These are phyloP conservation scores for Nannospalax galili DNA, from an alignment of 2,113 vertebrate genomes.

Conservation along the genomic window DNA sequence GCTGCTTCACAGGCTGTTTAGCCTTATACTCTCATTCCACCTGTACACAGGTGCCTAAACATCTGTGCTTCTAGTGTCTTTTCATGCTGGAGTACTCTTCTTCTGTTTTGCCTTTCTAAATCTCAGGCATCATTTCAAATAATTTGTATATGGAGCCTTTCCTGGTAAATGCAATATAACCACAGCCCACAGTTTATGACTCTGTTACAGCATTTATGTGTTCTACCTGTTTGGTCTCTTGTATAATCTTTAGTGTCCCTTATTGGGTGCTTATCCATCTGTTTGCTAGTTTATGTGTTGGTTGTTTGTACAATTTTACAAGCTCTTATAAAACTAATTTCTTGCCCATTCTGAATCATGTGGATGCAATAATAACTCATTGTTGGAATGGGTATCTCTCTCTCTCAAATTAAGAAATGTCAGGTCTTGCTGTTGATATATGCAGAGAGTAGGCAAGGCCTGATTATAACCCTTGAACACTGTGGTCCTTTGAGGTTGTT, in stretches of 20 bases:
- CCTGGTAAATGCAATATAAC: not conserved
- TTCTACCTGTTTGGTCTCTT: not conserved
- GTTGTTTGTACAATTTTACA: constrained; percentile 51
- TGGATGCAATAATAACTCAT: not conserved
- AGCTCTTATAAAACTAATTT: not conserved
- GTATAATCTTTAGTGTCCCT: not conserved
- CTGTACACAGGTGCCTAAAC: not conserved
- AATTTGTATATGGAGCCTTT: not conserved
- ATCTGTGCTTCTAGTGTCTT: not conserved
- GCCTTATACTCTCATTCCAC: not conserved
- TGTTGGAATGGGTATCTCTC: not conserved
- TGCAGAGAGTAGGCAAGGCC: constrained; percentile 60
- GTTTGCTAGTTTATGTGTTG: constrained; percentile 46
- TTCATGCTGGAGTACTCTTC: not conserved
- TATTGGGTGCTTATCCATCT: not conserved
- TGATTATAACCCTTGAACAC: constrained; percentile 79
- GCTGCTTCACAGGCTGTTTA: not conserved
- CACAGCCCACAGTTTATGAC: not conserved
- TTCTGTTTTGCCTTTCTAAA: not conserved
- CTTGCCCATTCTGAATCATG: constrained; percentile 21
- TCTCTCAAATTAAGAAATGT: constrained; percentile 44
- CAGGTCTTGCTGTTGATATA: constrained; percentile 53
- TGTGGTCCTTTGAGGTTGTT: constrained; percentile 71
- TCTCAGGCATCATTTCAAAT: not conserved
- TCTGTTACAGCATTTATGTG: not conserved